Evolutionary conservation across 2,888 invertebrate species (phyloP).

Genomic region (Argyresthia albistria): DNA sequence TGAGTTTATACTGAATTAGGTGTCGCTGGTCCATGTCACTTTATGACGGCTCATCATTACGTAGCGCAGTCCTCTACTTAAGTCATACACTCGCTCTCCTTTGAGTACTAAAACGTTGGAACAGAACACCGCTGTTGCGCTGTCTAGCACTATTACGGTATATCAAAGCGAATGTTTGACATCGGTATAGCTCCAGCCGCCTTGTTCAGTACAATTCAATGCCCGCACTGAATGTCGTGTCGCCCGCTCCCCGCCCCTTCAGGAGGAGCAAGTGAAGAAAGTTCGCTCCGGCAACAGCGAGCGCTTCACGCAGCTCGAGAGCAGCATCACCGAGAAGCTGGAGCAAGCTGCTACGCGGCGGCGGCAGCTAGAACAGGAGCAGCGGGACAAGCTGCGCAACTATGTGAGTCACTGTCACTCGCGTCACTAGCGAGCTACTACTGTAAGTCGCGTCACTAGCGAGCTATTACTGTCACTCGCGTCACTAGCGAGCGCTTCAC

Average conservation of each 20-base stretch:
- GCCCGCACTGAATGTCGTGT: slow-evolving; percentile 5
- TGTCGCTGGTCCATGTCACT: no score
- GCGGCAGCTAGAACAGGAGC: slow-evolving; percentile 81
- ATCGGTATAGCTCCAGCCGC: no score
- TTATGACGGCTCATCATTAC: no score
- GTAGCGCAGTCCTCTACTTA: no score
- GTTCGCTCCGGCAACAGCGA: slow-evolving; percentile 78
- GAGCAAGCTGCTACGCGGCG: slow-evolving; percentile 80
- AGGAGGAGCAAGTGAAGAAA: slow-evolving; percentile 84
- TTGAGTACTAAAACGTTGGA: no score
- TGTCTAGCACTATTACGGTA: no score
- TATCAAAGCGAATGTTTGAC: no score
- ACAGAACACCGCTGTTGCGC: no score
- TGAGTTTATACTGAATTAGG: no score
- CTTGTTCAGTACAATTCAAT: no score
- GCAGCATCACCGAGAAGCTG: slow-evolving; percentile 78
- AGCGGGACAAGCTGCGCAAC: slow-evolving; percentile 83
- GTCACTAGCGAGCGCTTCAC: slow-evolving; percentile 67
- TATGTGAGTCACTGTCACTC: slow-evolving; percentile 72
- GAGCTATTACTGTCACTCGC: not conserved
- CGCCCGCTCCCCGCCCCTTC: not conserved
- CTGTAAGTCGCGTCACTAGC: not conserved
- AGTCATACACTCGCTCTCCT: no score
- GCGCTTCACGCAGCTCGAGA: slow-evolving; percentile 78
- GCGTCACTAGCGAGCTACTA: not conserved